Conservation (phyloP, 1,140 invertebrate species). For the Panagrolaimus sp. region DNA sequence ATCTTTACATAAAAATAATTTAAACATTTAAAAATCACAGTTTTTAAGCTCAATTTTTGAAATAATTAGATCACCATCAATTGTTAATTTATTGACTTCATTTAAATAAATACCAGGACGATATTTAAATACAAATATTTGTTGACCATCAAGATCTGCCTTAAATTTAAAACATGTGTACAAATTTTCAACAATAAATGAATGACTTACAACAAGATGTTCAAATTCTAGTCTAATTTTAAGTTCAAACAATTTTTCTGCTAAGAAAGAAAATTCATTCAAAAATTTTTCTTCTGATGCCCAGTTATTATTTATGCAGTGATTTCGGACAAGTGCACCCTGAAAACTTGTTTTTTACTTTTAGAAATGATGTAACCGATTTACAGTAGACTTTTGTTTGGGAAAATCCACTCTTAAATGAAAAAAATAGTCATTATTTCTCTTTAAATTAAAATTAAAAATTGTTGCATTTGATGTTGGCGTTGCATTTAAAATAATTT, state of each 20-base stretch:
- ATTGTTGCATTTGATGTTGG: conserved; percentile 27
- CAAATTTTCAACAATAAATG: no score
- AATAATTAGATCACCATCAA: neutral
- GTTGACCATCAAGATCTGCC: neutral
- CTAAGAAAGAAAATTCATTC: neutral
- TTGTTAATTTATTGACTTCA: neutral
- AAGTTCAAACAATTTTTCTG: neutral
- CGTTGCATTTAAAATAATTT: conserved; percentile 20
- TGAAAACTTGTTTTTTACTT: neutral
- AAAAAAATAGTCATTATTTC: conserved; percentile 32
- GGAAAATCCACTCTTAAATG: conserved; percentile 45
- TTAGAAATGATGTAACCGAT: no score
- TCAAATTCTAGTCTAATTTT: neutral
- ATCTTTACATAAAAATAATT: no score
- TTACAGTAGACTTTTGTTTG: neutral
- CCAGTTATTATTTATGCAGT: neutral
- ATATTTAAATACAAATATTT: neutral
- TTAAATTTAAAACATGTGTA: no score
- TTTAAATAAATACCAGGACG: neutral
- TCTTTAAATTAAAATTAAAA: conserved; percentile 34
- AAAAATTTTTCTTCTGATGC: neutral
- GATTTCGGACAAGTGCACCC: neutral
- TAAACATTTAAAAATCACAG: neutral
- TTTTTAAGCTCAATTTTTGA: neutral
- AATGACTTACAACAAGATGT: neutral